Conservation (phyloP, 1,140 invertebrate species). For the Bombus turneri region DNA sequence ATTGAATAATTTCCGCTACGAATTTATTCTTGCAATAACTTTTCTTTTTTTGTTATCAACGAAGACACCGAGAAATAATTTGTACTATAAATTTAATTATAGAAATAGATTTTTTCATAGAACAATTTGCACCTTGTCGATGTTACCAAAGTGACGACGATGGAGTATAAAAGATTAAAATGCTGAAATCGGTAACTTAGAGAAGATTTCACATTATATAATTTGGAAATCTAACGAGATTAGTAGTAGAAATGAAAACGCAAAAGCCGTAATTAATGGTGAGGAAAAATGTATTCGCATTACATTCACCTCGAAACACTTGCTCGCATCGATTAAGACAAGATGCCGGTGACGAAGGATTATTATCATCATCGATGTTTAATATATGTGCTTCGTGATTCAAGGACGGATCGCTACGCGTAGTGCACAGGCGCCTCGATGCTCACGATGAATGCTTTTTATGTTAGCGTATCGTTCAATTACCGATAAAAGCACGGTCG, state of each 20-base stretch:
- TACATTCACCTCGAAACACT: not conserved
- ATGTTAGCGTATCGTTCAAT: not conserved
- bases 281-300: conserved; percentile 12
- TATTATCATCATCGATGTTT: no score
- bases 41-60: not conserved
- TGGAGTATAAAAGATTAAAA: not conserved
- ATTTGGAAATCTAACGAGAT: not conserved
- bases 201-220: not conserved
- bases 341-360: not conserved
- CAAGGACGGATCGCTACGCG: not conserved
- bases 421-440: no score
- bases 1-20: not conserved
- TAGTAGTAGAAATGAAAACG: not conserved
- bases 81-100: no score
- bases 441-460: not conserved
- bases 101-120: not conserved
- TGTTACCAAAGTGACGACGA: not conserved
- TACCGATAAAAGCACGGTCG: not conserved
- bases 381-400: not conserved
- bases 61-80: not conserved
- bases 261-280: not conserved
- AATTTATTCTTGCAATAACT: no score
- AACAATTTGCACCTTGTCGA: not conserved
- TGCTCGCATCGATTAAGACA: not conserved
- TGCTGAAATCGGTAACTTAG: not conserved